Evolutionary conservation across 2,113 vertebrate species (phyloP).

Genomic region (Oryzias celebensis): DNA sequence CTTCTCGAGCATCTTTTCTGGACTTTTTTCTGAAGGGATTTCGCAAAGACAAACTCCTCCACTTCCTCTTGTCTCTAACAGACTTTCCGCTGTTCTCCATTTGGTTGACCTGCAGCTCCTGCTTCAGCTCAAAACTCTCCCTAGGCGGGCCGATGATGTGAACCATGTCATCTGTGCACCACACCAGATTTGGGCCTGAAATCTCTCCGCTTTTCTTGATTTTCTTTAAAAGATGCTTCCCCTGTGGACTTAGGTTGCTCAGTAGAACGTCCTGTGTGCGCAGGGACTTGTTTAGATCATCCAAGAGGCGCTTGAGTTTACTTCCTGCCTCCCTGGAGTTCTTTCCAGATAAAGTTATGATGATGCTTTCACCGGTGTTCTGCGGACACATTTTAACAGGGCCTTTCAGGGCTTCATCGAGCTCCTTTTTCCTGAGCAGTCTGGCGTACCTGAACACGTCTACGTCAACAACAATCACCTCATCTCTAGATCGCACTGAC

Average conservation of each 20-base stretch:
- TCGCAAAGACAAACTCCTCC: constrained; percentile 57
- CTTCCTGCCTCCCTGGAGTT: not conserved
- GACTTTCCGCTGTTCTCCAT: not conserved
- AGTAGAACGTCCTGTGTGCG: constrained; percentile 59
- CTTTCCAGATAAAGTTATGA: constrained; percentile 26
- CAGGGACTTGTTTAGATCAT: constrained; percentile 3
- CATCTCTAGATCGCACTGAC: not conserved
- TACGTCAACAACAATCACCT: constrained; percentile 32
- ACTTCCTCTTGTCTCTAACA: not conserved
- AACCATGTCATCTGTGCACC: not conserved
- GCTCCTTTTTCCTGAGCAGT: not conserved
- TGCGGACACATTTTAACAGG: not conserved
- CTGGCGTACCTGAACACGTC: constrained; percentile 44
- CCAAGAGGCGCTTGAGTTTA: constrained; percentile 34
- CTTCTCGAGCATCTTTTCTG: not conserved
- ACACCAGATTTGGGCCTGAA: constrained; percentile 34
- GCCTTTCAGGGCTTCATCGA: not conserved
- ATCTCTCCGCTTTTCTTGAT: not conserved
- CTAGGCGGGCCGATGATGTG: constrained; percentile 58
- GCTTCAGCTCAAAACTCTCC: constrained; percentile 55
- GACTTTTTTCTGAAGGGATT: not conserved
- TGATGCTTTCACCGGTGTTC: not conserved
- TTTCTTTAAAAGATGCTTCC: not conserved
- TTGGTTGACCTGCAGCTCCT: constrained; percentile 32
- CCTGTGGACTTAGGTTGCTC: not conserved